A percentile compares a stretch with the other conserved stretches of the same genome.
Conservation (phyloP, 1,140 invertebrate species). For the Aleiodes sp. region DNA sequence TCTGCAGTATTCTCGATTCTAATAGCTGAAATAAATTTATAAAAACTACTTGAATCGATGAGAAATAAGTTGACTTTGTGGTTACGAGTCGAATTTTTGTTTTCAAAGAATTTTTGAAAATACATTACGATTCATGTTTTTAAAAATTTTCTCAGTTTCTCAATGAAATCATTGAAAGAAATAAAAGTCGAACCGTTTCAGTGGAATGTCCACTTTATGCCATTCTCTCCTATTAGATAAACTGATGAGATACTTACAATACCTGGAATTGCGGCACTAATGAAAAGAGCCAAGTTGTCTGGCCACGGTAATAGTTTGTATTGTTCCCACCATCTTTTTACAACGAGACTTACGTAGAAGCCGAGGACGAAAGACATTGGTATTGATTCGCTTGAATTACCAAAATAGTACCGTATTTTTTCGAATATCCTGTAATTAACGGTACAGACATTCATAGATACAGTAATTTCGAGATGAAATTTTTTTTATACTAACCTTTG, state of each 20-base stretch:
- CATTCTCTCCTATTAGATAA: too few relatives aligned
- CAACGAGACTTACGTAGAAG: conserved; percentile 92
- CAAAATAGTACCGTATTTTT: conserved; percentile 81
- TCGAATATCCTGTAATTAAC: conserved; percentile 78
- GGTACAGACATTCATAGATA: background rate
- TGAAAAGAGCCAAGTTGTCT: conserved; percentile 87
- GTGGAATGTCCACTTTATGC: too few relatives aligned
- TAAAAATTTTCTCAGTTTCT: too few relatives aligned
- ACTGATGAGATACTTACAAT: conserved; percentile 75
- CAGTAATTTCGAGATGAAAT: conserved; percentile 1
- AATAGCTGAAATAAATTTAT: too few relatives aligned
- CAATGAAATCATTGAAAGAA: too few relatives aligned
- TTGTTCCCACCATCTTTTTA: conserved; percentile 93
- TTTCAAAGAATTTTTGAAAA: too few relatives aligned
- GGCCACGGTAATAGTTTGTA: conserved; percentile 91
- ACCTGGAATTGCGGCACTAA: conserved; percentile 89
- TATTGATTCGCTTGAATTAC: conserved; percentile 83
- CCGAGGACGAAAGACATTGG: conserved; percentile 94
- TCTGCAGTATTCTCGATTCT: too few relatives aligned
- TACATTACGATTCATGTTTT: too few relatives aligned
- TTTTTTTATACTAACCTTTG: conserved; percentile 74
- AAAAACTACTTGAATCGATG: too few relatives aligned
- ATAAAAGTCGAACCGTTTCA: too few relatives aligned
- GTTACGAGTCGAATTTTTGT: too few relatives aligned
- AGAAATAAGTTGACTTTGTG: too few relatives aligned